Evolutionary conservation across 2,113 vertebrate genomes (phyloP), one percentile per base, ranked within the genome.

Genomic region (Daphoenositta chrysoptera): DNA sequence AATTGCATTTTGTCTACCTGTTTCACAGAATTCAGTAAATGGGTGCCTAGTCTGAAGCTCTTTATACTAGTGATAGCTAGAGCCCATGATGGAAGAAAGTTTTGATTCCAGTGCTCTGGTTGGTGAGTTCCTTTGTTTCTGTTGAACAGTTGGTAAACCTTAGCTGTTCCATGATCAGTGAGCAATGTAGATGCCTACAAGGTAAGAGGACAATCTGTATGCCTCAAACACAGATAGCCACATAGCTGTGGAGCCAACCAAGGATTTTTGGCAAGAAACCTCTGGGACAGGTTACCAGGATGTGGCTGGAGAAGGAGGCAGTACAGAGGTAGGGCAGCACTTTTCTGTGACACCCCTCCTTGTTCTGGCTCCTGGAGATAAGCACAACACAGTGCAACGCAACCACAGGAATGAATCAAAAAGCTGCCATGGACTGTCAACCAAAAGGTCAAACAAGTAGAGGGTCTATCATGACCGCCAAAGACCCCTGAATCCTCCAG

Each of bases 381-480:
- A 86, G 37, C 31, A 44, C 14, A 37, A 17, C 5, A 18, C 4
- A 4, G 18, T 22, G n/a, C n/a, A n/a, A n/a, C n/a, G 6, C 21
- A 68, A 44, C 15, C 14, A 44, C 11, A 33, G 37, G 14, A 33
- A 31, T 44, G 15, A 86, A 33, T 27, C 37, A 51, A 44, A 35
- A 66, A 33, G 22, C 9, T 0, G 0, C 21, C 31, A 35, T 11
- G 9, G 31, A 31, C 37, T 42, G 44, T 66, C 11, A 10, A 6
- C 16, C 6, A 15, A 75, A 57, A 31, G 5, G 37, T 12, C 0
- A 0, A 57, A 40, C 16, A 65, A 57, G 15, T 21, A 31, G 17
- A 57, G 20, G 35, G 24, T 0, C 1, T 24, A 73, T 35, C 24
- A 20, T 7, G 13, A 16, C 20, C 0, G 7, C 42, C 20, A 37